These are phyloP conservation scores for Agonum fuliginosum DNA, from an alignment of 2,888 invertebrate genomes.

Conservation along the genomic window DNA sequence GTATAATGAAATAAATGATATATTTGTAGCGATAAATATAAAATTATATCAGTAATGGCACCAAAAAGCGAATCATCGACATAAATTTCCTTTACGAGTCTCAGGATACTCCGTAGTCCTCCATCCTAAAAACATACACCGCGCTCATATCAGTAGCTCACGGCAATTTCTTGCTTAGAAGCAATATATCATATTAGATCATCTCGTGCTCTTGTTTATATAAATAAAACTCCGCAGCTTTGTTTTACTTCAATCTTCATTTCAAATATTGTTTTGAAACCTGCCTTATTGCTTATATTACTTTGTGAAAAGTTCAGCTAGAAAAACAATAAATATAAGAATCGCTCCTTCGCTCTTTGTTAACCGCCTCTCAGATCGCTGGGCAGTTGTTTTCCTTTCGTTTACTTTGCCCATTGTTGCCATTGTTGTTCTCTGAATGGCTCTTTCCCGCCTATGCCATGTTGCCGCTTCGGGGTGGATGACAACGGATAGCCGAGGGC, in stretches of 20 bases:
- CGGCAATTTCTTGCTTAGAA: conserved; percentile 30
- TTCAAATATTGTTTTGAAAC: conserved; percentile 44
- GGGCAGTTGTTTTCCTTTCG: conserved; percentile 36
- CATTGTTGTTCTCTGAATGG: conserved; percentile 35
- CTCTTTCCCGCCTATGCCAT: conserved; percentile 25
- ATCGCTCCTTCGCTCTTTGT: conserved; percentile 23
- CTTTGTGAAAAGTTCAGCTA: conserved; percentile 22
- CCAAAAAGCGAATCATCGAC: conserved; percentile 19
- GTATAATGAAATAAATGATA: conserved; percentile 32
- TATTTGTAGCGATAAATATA: conserved; percentile 34
- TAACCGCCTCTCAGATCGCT: conserved; percentile 30
- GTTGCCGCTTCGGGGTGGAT: conserved; percentile 35
- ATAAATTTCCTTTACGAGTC: conserved; percentile 40
- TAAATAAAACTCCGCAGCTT: conserved; percentile 14
- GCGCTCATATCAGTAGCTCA: conserved; percentile 14
- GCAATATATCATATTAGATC: conserved; percentile 39
- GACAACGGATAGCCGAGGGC: too few relatives aligned
- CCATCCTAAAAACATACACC: not conserved
- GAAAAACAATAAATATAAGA: conserved; percentile 45
- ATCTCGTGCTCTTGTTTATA: conserved; percentile 40
- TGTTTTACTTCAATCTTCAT: conserved; percentile 38
- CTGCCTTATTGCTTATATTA: conserved; percentile 35
- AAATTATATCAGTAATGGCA: conserved; percentile 30
- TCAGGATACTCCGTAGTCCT: not conserved
- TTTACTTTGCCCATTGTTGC: conserved; percentile 31